Percentiles rank a stretch among this genome's conserved stretches.
phyloP scores from a whole-genome alignment of 2,113 vertebrate genomes.

The Triplophysa siluroides region DNA sequence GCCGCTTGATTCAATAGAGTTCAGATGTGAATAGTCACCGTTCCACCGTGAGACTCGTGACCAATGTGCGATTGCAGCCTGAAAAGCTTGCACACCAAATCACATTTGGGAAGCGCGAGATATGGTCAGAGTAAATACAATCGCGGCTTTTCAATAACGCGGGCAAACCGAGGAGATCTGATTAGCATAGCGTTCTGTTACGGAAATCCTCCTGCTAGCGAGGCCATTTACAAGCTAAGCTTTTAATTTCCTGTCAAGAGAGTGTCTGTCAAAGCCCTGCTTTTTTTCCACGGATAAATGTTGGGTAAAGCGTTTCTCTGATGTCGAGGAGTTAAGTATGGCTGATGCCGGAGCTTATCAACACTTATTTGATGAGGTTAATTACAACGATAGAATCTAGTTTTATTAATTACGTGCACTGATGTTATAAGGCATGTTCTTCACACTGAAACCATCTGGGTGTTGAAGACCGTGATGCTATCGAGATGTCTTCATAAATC shows the following conservation, averaged over 20 bases:
- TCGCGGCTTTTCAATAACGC: constrained; percentile 62
- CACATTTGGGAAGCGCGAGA: constrained; percentile 56
- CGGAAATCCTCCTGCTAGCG: constrained; percentile 44
- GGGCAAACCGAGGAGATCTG: constrained; percentile 50
- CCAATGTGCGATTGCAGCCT: constrained; percentile 25
- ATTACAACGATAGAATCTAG: constrained; percentile 27
- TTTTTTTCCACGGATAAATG: constrained; percentile 34
- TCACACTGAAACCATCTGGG: constrained; percentile 13
- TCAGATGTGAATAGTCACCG: neutral
- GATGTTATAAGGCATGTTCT: neutral
- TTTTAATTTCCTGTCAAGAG: constrained; percentile 61
- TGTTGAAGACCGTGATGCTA: neutral
- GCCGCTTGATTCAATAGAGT: neutral
- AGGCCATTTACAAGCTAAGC: constrained; percentile 52
- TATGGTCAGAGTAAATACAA: constrained; percentile 52
- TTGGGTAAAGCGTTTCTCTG: constrained; percentile 40
- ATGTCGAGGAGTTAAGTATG: neutral
- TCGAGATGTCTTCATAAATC: constrained; percentile 22
- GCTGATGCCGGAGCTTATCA: constrained; percentile 20
- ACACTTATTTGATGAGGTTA: constrained; percentile 15
- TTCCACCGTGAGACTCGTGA: neutral
- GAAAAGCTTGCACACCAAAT: constrained; percentile 57
- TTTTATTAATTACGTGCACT: constrained; percentile 6
- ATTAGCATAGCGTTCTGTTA: constrained; percentile 57
- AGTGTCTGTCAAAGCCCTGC: constrained; percentile 31